Evolutionary conservation across 2,888 invertebrate species (phyloP).

Genomic region (Papilio elwesi): DNA sequence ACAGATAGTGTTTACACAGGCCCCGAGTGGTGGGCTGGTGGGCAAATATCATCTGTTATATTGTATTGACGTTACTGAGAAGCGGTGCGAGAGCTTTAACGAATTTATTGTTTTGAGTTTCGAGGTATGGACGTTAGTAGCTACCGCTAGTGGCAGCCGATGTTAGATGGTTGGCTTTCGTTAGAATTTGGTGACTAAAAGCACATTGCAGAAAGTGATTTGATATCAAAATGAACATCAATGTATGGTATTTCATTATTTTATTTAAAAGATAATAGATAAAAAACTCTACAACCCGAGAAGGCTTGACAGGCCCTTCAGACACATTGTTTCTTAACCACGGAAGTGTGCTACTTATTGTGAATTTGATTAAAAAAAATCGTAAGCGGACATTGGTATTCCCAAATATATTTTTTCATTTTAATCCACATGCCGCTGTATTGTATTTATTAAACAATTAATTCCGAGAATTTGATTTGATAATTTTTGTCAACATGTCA

Average conservation of each 20-base stretch:
- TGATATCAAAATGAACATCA: no score
- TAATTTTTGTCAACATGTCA: slow-evolving; percentile 1
- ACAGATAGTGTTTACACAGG: slow-evolving; percentile 17
- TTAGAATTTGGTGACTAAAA: no score
- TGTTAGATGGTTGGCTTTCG: no score
- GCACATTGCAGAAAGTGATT: no score
- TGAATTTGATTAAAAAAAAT: neutral
- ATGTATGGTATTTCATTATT: no score
- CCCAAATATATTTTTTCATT: neutral
- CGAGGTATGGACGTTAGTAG: neutral
- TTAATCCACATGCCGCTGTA: neutral
- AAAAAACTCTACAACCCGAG: no score
- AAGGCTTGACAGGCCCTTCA: no score
- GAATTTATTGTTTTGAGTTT: slow-evolving; percentile 7
- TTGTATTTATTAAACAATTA: neutral
- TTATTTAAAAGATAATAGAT: no score
- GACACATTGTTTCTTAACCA: no score
- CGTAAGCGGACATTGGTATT: neutral
- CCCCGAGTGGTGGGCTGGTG: neutral
- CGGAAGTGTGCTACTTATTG: no score
- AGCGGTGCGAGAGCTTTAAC: slow-evolving; percentile 3
- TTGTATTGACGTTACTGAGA: slow-evolving; percentile 14
- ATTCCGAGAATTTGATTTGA: slow-evolving; percentile 4
- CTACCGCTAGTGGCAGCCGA: neutral
- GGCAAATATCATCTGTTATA: slow-evolving; percentile 13